A percentile compares a stretch with the other conserved stretches of the same genome.
phyloP scores from a whole-genome alignment of 2,888 invertebrate genomes.

The Masnerella sp. region DNA sequence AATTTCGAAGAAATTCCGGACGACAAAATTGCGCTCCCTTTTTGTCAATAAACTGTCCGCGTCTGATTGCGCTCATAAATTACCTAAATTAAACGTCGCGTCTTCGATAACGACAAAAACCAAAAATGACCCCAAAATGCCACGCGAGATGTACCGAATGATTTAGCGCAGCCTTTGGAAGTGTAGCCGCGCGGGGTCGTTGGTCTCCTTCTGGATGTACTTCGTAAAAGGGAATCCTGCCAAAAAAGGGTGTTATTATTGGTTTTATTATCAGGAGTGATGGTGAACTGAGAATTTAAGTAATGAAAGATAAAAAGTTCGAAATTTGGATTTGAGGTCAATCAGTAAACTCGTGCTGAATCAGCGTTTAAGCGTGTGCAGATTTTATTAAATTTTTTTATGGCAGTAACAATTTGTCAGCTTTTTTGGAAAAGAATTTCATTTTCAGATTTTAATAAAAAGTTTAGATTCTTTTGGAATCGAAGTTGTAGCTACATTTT shows the following conservation, averaged over 20 bases:
- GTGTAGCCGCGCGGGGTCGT: conserved; percentile 23
- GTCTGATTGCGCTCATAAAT: conserved; percentile 50
- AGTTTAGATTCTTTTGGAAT: too few relatives aligned
- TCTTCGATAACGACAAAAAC: conserved; percentile 34
- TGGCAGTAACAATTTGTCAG: too few relatives aligned
- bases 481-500: too few relatives aligned
- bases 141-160: conserved; percentile 20
- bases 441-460: too few relatives aligned
- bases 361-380: too few relatives aligned
- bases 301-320: neutral
- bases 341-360: too few relatives aligned
- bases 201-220: conserved; percentile 18
- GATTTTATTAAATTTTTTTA: too few relatives aligned
- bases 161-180: conserved; percentile 35
- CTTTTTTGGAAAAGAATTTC: too few relatives aligned
- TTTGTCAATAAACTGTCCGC: conserved; percentile 43
- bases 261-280: neutral
- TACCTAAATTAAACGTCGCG: conserved; percentile 41
- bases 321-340: too few relatives aligned
- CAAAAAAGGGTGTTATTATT: conserved; percentile 29
- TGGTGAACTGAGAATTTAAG: neutral
- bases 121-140: conserved; percentile 34
- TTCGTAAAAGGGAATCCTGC: conserved; percentile 17
- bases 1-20: conserved; percentile 39
- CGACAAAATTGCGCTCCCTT: conserved; percentile 31